phyloP scores from a whole-genome alignment of 2,113 vertebrate genomes.

The Cryptotis parvus region DNA sequence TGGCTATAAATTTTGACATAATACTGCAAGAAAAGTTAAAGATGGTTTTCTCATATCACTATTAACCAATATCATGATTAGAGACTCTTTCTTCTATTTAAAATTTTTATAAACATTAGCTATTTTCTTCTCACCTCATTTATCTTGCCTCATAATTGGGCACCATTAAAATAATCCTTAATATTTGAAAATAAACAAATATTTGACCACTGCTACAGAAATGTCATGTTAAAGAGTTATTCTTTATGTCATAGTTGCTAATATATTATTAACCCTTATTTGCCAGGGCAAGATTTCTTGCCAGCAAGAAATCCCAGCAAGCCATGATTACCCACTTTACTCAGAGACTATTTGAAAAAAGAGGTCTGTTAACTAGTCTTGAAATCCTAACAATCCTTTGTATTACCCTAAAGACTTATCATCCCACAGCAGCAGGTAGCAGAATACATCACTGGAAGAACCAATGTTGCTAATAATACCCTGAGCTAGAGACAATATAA shows the following conservation, averaged over 20 bases:
- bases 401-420: too few species aligned
- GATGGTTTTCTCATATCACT: neutral
- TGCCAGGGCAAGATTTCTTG: neutral
- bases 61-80: neutral
- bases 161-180: conserved; percentile 32
- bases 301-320: too few species aligned
- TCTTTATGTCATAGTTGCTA: neutral
- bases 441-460: too few species aligned
- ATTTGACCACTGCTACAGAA: neutral
- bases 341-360: too few species aligned
- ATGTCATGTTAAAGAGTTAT: neutral
- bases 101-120: neutral
- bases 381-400: too few species aligned
- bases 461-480: too few species aligned
- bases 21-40: neutral
- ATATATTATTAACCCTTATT: neutral
- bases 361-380: too few species aligned
- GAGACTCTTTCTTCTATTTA: neutral
- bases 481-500: too few species aligned
- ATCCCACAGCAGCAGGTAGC: too few species aligned
- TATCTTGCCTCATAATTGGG: neutral
- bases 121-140: conserved; percentile 3
- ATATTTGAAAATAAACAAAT: conserved; percentile 46
- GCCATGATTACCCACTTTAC: too few species aligned
- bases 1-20: neutral